Percentiles rank a stretch among this genome's conserved stretches.
These are phyloP conservation scores for Gonocerus acuteangulatus DNA, from an alignment of 2,888 invertebrate genomes.

Conservation along the genomic window DNA sequence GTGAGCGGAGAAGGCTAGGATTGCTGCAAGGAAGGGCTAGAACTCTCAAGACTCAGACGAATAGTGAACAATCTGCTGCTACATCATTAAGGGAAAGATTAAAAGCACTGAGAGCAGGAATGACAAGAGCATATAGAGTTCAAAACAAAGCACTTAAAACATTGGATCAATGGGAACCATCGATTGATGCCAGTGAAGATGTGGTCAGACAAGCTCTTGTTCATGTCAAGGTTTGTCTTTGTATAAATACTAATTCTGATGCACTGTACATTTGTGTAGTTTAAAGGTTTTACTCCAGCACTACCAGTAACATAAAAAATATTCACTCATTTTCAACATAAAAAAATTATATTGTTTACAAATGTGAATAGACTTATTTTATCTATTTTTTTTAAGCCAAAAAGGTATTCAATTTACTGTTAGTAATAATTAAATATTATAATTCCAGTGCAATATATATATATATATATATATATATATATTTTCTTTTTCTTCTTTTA, in stretches of 20 bases:
- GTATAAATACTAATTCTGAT: neutral
- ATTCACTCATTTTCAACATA: no score
- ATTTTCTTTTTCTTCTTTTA: constrained; percentile 41
- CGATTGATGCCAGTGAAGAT: constrained; percentile 66
- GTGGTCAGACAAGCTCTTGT: constrained; percentile 67
- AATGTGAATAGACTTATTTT: no score
- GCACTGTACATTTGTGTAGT: no score
- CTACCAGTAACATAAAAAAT: no score
- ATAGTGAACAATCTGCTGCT: constrained; percentile 71
- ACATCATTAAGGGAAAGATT: constrained; percentile 66
- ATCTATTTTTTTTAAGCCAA: no score
- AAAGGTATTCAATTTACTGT: no score
- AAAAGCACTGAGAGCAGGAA: constrained; percentile 61
- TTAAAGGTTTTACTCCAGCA: no score
- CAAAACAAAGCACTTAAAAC: constrained; percentile 53
- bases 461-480: no score
- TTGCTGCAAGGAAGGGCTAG: constrained; percentile 60
- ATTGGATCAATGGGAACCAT: constrained; percentile 62
- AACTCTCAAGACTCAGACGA: constrained; percentile 60
- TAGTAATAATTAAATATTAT: no score
- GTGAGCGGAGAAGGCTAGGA: constrained; percentile 68
- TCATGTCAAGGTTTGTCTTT: constrained; percentile 53
- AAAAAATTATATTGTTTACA: no score
- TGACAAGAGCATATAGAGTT: constrained; percentile 59
- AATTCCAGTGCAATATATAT: no score